phyloP scores from a whole-genome alignment of 1,140 invertebrate species.

The Anadara kagoshimensis region DNA sequence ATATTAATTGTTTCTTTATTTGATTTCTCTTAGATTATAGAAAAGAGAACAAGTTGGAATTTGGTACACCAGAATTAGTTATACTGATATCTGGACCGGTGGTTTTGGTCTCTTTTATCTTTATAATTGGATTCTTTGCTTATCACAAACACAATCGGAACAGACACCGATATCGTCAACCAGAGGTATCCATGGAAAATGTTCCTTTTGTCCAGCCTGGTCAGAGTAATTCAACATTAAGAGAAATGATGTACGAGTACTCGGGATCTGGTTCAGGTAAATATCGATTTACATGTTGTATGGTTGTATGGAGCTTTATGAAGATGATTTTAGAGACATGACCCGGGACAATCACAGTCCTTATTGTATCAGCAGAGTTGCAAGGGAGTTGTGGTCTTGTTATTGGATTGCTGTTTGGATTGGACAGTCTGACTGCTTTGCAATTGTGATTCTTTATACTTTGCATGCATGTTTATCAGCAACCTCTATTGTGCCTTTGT shows the following conservation, averaged over 20 bases:
- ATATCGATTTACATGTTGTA: background rate
- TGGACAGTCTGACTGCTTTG: no score
- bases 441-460: no score
- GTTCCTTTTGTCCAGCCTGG: constrained; percentile 34
- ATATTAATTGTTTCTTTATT: background rate
- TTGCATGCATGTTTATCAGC: no score
- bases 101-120: constrained; percentile 30
- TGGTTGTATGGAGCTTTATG: no score
- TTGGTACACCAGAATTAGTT: constrained; percentile 36
- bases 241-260: constrained; percentile 53
- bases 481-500: no score
- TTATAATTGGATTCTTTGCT: constrained; percentile 35
- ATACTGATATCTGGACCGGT: constrained; percentile 29
- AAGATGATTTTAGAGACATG: no score
- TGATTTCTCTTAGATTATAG: background rate
- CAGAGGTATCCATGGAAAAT: constrained; percentile 6
- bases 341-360: no score
- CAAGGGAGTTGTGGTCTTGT: no score
- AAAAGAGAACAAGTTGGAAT: constrained; percentile 19
- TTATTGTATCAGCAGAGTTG: no score
- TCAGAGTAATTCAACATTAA: constrained; percentile 20
- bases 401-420: no score
- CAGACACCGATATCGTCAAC: background rate
- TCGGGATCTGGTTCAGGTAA: constrained; percentile 55
- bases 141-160: constrained; percentile 20